Base-by-base conservation (phyloP, 2,113 vertebrate genomes). In the Gallinago undulata region DNA sequence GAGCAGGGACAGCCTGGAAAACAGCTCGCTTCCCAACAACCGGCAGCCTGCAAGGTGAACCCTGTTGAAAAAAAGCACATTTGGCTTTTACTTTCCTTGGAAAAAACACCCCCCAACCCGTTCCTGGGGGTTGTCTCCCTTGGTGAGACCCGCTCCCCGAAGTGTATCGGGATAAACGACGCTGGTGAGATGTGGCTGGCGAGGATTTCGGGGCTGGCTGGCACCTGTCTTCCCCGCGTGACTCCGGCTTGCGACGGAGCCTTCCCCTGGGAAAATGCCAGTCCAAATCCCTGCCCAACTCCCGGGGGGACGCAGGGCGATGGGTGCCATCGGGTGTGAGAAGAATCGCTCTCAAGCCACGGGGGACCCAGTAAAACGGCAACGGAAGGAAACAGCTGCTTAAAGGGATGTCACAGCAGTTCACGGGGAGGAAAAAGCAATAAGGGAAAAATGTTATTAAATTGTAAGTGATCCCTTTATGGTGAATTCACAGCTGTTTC, bases 71-170 rank as follows among this genome's bases (percentile, higher is more conserved):
- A 47, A 91, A 79, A 86, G 84, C 77, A 87, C 51, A 45, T 72
- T 82, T 93, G 83, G 50, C 62, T 95, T 92, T 56, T 89, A 25
- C 50, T 74, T 90, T 88, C 91, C 81, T 81, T 90, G 95, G 94
- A 95, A 93, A 76, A 88, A 89, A 95, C 88, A 60, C 57, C 88
- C 73, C 39, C 19, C 10, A 21, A 91, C 85, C 28, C 50, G 0
- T 81, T 70, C 87, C 87, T 87, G 51, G 85, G 57, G 13, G 18
- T 39, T 50, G 57, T n/a, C 59, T 57, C 17, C 10, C 7, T 5
- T 28, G 17, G 12, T 17, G 72, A 75, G 83, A 89, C 80, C 55
- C 60, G 31, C 72, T 91, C 64, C 74, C 35, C 55, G 24, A 80
- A 43, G 66, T 4, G 10, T 2, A 25, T 25, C 0, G 0, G 35